Percentiles rank a stretch among this genome's conserved stretches.
Evolutionary conservation across 1,140 invertebrate genomes (phyloP).

Genomic region (Tenebrio molitor): DNA sequence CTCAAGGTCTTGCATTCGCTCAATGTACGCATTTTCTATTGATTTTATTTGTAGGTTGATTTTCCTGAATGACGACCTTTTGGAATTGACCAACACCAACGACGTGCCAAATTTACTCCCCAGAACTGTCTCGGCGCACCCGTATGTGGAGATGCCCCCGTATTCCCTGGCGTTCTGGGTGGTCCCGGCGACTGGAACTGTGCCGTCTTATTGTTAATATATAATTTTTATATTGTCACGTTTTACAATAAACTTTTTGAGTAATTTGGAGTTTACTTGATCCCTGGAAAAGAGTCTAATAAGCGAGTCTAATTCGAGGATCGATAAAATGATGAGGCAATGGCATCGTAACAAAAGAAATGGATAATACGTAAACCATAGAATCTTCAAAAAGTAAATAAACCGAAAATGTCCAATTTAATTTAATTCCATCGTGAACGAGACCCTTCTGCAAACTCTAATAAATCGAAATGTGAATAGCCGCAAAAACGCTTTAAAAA

Average conservation of each 20-base stretch:
- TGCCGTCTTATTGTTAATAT: conserved; percentile 43
- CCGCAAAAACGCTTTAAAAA: too few species aligned
- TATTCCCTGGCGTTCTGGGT: conserved; percentile 76
- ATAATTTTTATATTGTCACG: conserved; percentile 31
- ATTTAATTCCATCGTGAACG: too few species aligned
- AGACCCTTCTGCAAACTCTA: too few species aligned
- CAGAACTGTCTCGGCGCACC: conserved; percentile 64
- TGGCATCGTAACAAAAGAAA: too few species aligned
- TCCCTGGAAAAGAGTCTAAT: conserved; percentile 6
- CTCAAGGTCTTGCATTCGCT: background rate
- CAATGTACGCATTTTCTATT: background rate
- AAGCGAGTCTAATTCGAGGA: too few species aligned
- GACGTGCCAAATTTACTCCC: conserved; percentile 70
- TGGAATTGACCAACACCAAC: conserved; percentile 68
- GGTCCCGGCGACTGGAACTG: conserved; percentile 58
- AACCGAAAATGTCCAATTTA: too few species aligned
- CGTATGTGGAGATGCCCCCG: conserved; percentile 69
- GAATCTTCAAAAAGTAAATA: too few species aligned
- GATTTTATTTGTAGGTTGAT: conserved; percentile 67
- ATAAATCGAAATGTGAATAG: too few species aligned
- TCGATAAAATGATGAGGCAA: too few species aligned
- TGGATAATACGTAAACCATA: too few species aligned
- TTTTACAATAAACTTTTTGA: conserved; percentile 35
- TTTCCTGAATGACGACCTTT: conserved; percentile 70
- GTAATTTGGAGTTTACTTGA: conserved; percentile 12